Evolutionary conservation across 2,888 invertebrate genomes (phyloP), one percentile per base, ranked within the genome.

Genomic region (Coelopa pilipes): DNA sequence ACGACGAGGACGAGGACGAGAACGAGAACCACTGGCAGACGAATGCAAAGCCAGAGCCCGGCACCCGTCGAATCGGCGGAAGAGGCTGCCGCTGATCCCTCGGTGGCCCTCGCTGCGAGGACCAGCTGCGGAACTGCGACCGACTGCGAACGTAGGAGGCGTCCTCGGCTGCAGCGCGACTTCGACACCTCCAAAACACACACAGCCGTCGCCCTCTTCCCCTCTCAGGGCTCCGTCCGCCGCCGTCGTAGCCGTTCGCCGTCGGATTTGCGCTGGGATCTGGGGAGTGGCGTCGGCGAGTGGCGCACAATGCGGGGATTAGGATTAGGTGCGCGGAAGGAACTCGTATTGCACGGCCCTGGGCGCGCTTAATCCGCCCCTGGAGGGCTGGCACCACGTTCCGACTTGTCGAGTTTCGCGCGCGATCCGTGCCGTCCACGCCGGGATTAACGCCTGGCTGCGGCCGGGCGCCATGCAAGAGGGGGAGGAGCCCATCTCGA

Each of bases 261-360:
- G 75, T 75, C 70, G 73, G 73, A 75, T 75, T 76, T 76, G 72
- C 63, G 59, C 72, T 62, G 72, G 69, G 76, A 76, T 76, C 21
- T 19, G 10, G 53, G 34, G 12, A 53, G 55, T 15, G 34, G 15
- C 34, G 53, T 17, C 17, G 21, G 71, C 69, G 73, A 75, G 74
- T 77, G 78, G 66, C 78, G 62, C 60, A 55, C 72, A 75, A 78
- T 77, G 76, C 75, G 50, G 76, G 77, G 74, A 76, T 79, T 78
- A 79, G 76, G 79, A 77, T 77, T 79, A 77, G 74, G 50, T 7
- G 34, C 11, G 57, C n/a, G 13, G 59, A 47, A 24, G 66, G 47
- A 57, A 57, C 63, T 46, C 59, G 46, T 59, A 24, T 59, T 45
- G 17, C 17, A 70, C 24, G 19, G 11, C 34, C 45, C n/a, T 15